These are phyloP conservation scores for Amphiduros pacificus DNA, from an alignment of 2,888 invertebrate species.

Conservation along the genomic window DNA sequence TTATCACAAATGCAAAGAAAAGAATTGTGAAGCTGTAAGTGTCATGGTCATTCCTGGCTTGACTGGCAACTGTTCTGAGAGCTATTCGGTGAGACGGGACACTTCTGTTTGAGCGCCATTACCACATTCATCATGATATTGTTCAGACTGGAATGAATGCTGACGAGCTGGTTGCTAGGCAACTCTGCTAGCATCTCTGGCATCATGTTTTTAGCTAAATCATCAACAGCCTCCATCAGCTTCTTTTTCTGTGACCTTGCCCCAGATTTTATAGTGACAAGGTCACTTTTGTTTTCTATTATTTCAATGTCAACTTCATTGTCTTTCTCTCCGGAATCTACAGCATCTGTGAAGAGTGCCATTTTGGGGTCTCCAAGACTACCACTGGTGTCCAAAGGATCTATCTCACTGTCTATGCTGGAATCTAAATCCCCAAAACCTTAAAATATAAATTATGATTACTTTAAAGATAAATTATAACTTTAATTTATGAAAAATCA, in stretches of 20 bases:
- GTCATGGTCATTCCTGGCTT: no score
- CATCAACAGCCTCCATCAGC: not conserved
- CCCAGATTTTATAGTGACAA: not conserved
- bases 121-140: constrained; percentile 9
- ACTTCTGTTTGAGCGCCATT: not conserved
- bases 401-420: not conserved
- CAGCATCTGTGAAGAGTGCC: not conserved
- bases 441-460: not conserved
- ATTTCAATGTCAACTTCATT: not conserved
- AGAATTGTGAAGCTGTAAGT: no score
- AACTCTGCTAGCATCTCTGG: not conserved
- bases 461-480: no score
- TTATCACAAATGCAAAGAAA: no score
- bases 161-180: not conserved
- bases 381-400: not conserved
- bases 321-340: not conserved
- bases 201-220: not conserved
- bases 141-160: constrained; percentile 1
- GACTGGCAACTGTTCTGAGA: not conserved
- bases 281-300: not conserved
- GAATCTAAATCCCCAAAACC: no score
- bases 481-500: not conserved
- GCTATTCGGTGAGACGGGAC: not conserved
- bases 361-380: not conserved
- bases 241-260: not conserved